Evolutionary conservation across 2,888 invertebrate genomes (phyloP).

Genomic region (Aphodius sticticus): DNA sequence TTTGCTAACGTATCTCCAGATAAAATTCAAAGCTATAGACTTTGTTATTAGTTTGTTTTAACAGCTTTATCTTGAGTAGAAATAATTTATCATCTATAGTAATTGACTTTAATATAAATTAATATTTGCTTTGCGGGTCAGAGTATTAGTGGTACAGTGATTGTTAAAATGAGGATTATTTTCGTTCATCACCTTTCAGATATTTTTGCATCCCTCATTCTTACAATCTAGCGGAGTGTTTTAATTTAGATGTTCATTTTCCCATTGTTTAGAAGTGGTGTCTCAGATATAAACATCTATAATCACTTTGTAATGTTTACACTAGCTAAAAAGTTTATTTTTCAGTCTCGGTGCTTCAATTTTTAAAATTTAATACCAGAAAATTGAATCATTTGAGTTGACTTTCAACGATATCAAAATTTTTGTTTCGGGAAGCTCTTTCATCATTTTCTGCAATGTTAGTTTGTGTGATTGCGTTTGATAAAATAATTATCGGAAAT

Average conservation of each 20-base stretch:
- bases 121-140: background rate
- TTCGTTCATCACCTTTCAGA: background rate
- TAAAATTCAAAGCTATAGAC: too few species aligned
- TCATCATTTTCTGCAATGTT: slow-evolving; percentile 34
- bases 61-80: too few species aligned
- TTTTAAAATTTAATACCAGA: background rate
- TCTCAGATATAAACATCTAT: background rate
- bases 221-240: too few species aligned
- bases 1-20: background rate
- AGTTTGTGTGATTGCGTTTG: slow-evolving; percentile 37
- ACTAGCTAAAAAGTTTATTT: background rate
- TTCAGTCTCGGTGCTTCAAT: background rate
- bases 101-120: background rate
- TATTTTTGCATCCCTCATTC: too few species aligned
- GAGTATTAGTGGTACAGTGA: background rate
- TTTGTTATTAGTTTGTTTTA: too few species aligned
- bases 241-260: too few species aligned
- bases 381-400: background rate
- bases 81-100: too few species aligned
- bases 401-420: background rate
- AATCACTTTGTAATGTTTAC: background rate
- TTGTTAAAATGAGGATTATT: background rate
- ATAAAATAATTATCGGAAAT: slow-evolving; percentile 10
- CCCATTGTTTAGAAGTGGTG: background rate
- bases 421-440: slow-evolving; percentile 32